phyloP scores from a whole-genome alignment of 2,113 vertebrate genomes.

The Bos taurus region ARS-UCD2.0 NC_037345.1:10564501-10565000 shows the following conservation, averaged over 20 bases:
- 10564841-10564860: neutral
- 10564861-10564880: neutral
- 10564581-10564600: neutral
- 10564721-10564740: accelerated
- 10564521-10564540: neutral
- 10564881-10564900: neutral
- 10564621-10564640: neutral
- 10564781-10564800: neutral
- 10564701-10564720: neutral
- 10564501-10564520: neutral
- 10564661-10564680: neutral
- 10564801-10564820: neutral
- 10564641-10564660: neutral
- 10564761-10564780: neutral
- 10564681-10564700: accelerated
- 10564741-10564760: neutral
- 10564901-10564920: neutral
- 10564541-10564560: neutral
- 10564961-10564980: neutral
- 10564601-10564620: neutral
- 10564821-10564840: neutral
- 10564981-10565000: neutral
- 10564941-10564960: neutral
- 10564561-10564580: neutral
- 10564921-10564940: neutral